phyloP scores from a whole-genome alignment of 2,888 invertebrate genomes.

The Chrysomela aeneicollis region DNA sequence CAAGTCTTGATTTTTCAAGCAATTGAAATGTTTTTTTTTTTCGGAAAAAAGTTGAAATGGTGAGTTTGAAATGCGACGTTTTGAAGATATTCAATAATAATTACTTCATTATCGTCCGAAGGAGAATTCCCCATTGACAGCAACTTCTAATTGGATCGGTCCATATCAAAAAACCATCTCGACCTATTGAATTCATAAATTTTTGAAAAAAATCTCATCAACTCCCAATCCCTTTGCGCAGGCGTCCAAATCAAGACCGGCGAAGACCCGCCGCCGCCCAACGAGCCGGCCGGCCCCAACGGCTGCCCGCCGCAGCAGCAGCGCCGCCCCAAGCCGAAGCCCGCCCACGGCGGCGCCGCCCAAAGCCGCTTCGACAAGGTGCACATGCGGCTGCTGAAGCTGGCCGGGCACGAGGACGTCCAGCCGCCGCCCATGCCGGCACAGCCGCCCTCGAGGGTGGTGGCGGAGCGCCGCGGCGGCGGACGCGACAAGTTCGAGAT shows the following conservation, averaged over 20 bases:
- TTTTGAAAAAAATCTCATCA: too few relatives aligned
- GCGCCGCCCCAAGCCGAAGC: slow-evolving; percentile 32
- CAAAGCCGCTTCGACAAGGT: slow-evolving; percentile 39
- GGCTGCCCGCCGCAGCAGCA: slow-evolving; percentile 46
- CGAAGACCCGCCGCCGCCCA: slow-evolving; percentile 53
- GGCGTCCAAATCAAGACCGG: slow-evolving; percentile 62
- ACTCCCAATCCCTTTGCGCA: too few relatives aligned
- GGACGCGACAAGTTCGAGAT: slow-evolving; percentile 57
- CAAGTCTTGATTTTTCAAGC: too few relatives aligned
- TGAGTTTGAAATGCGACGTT: too few relatives aligned
- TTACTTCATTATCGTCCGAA: too few relatives aligned
- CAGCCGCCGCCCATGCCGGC: slow-evolving; percentile 27
- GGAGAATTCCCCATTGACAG: too few relatives aligned
- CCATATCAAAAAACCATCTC: too few relatives aligned
- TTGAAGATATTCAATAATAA: too few relatives aligned
- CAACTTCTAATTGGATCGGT: too few relatives aligned
- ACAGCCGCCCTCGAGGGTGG: slow-evolving; percentile 34
- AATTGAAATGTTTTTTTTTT: too few relatives aligned
- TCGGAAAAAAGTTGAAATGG: too few relatives aligned
- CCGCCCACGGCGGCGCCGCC: slow-evolving; percentile 27
- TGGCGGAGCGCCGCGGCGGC: slow-evolving; percentile 47
- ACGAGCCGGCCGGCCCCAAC: slow-evolving; percentile 55
- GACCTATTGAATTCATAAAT: too few relatives aligned
- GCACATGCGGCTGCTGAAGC: slow-evolving; percentile 41
- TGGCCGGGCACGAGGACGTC: slow-evolving; percentile 42